Evolutionary conservation across 1,140 invertebrate species (phyloP).

Genomic region (Drosophila kikkawai): DNA sequence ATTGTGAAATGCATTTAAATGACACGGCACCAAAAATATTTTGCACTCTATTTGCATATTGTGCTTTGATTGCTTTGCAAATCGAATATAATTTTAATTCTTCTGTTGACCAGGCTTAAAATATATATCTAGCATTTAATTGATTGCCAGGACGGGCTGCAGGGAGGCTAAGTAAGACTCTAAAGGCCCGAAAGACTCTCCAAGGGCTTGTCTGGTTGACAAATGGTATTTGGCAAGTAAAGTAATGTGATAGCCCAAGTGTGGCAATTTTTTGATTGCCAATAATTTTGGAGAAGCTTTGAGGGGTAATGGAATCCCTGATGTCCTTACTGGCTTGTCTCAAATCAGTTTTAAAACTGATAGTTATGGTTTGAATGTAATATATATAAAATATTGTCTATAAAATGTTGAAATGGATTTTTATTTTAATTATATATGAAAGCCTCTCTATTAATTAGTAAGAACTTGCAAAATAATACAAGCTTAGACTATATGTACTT

Average conservation of each 20-base stretch:
- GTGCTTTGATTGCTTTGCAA: slow-evolving; percentile 32
- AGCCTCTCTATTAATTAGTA: too few species aligned
- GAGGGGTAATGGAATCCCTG: slow-evolving; percentile 9
- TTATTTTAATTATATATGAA: too few species aligned
- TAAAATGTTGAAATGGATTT: too few species aligned
- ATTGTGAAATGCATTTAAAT: slow-evolving; percentile 72
- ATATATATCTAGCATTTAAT: slow-evolving; percentile 50
- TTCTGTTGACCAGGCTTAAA: slow-evolving; percentile 38
- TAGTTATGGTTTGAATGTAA: neutral
- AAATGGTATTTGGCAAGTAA: slow-evolving; percentile 33
- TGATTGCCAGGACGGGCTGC: slow-evolving; percentile 51
- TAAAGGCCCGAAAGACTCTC: neutral
- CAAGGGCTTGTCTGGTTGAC: slow-evolving; percentile 13
- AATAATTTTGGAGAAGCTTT: slow-evolving; percentile 16
- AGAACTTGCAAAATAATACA: too few species aligned
- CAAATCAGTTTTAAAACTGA: neutral
- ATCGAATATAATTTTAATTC: slow-evolving; percentile 52
- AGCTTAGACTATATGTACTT: too few species aligned
- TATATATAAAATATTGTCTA: too few species aligned
- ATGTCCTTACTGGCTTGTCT: neutral
- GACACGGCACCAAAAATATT: slow-evolving; percentile 49
- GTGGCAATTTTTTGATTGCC: slow-evolving; percentile 26
- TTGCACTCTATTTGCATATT: slow-evolving; percentile 60
- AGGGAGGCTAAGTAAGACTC: slow-evolving; percentile 5
- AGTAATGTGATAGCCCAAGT: slow-evolving; percentile 36